Conservation (phyloP, 2,888 invertebrate genomes). For the Caenorhabditis zanzibari region DNA sequence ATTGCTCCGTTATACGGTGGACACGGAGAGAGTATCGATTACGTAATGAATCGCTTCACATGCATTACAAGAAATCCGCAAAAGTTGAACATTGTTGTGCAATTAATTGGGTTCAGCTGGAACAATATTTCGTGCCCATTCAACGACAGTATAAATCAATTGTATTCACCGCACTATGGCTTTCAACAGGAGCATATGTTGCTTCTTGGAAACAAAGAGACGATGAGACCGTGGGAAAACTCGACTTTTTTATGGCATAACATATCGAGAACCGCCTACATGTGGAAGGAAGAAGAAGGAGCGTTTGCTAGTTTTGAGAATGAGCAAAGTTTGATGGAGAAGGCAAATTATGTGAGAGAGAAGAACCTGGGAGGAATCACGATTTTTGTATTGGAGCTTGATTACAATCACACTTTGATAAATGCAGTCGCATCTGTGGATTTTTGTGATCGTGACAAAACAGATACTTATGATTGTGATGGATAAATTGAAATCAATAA, state of each 20-base stretch:
- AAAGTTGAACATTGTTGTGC: not conserved
- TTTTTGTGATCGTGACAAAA: not conserved
- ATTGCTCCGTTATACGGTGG: not conserved
- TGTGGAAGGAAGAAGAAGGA: not conserved
- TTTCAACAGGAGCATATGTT: too few relatives aligned
- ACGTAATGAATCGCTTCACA: not conserved
- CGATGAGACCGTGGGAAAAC: too few relatives aligned
- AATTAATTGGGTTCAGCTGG: too few relatives aligned
- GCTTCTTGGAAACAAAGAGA: too few relatives aligned
- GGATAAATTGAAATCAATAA: too few relatives aligned
- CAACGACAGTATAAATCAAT: too few relatives aligned
- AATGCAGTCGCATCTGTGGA: not conserved
- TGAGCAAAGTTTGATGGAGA: not conserved
- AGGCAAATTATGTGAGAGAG: not conserved
- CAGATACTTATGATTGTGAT: too few relatives aligned
- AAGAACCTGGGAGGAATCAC: conserved; percentile 12
- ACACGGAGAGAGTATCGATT: not conserved
- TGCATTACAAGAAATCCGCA: not conserved
- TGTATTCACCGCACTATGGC: too few relatives aligned
- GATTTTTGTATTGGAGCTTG: not conserved
- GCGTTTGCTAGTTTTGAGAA: conserved; percentile 6
- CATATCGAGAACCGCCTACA: not conserved
- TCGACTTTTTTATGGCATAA: not conserved
- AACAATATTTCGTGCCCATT: too few relatives aligned
- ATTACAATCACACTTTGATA: not conserved